phyloP scores from a whole-genome alignment of 2,797 vertebrate genomes.

The Mycteria americana region DNA sequence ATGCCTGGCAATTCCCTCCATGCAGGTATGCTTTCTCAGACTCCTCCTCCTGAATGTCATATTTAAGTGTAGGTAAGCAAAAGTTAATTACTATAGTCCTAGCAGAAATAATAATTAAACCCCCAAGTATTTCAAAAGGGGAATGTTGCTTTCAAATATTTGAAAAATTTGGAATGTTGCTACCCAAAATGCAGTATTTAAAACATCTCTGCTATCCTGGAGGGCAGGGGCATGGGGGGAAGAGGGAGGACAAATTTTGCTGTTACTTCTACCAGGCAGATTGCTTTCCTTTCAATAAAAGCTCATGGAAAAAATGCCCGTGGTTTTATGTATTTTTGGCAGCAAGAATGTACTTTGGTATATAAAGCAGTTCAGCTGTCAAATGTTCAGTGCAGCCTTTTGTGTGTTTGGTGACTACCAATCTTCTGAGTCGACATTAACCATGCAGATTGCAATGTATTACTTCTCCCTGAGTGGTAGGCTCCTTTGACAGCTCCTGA shows the following conservation, averaged over 20 bases:
- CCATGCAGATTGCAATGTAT: neutral
- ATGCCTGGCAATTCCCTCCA: neutral
- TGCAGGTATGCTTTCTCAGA: neutral
- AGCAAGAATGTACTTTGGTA: neutral
- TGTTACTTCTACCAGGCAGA: neutral
- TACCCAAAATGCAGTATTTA: conserved; percentile 13
- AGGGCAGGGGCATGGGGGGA: accelerated
- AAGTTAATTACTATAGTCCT: neutral
- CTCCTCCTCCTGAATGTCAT: neutral
- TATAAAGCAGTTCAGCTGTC: conserved; percentile 6
- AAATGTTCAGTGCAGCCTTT: neutral
- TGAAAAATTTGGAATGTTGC: neutral
- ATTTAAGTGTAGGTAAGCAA: neutral
- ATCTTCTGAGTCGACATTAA: neutral
- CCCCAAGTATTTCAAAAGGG: neutral
- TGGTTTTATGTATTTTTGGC: conserved; percentile 3
- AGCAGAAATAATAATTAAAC: conserved; percentile 9
- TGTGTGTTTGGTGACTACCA: neutral
- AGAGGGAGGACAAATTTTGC: neutral
- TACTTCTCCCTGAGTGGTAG: neutral
- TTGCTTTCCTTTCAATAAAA: neutral
- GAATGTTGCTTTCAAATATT: conserved; percentile 18
- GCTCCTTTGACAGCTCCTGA: neutral
- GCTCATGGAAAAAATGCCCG: neutral
- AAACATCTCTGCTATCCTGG: conserved; percentile 2